Evolutionary conservation across 2,888 invertebrate species (phyloP).

Genomic region (Vandiemenella viatica): DNA sequence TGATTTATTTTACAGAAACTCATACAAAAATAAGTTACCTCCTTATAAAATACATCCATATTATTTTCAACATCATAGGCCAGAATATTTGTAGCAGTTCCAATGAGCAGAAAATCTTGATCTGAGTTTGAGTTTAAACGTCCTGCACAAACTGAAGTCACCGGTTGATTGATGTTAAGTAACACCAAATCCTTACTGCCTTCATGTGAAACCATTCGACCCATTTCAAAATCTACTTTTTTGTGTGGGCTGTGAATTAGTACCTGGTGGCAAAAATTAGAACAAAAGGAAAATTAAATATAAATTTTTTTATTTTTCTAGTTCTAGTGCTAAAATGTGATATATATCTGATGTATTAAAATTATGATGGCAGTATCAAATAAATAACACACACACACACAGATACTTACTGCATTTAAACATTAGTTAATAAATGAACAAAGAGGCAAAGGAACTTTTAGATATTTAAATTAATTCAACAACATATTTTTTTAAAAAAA

Average conservation of each 20-base stretch:
- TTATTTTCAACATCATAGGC: conserved; percentile 88
- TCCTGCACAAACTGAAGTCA: conserved; percentile 63
- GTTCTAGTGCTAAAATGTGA: neutral
- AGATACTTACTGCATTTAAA: too few species aligned
- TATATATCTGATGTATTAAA: neutral
- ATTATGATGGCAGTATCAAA: neutral
- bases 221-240: conserved; percentile 36
- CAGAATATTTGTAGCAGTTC: conserved; percentile 55
- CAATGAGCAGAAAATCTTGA: conserved; percentile 67
- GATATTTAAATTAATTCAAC: too few species aligned
- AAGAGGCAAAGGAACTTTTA: too few species aligned
- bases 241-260: conserved; percentile 73
- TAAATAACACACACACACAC: too few species aligned
- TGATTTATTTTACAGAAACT: too few species aligned
- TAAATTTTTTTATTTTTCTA: neutral
- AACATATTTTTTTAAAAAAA: too few species aligned
- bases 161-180: conserved; percentile 64
- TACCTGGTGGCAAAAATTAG: conserved; percentile 35
- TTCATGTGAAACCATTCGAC: conserved; percentile 46
- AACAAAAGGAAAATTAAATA: neutral
- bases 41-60: conserved; percentile 79
- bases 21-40: conserved; percentile 39
- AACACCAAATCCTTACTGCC: conserved; percentile 50
- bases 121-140: conserved; percentile 46
- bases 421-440: too few species aligned